A percentile compares a stretch with the other conserved stretches of the same genome.
phyloP scores from a whole-genome alignment of 2,888 invertebrate genomes.

The Melinaea menophilus region DNA sequence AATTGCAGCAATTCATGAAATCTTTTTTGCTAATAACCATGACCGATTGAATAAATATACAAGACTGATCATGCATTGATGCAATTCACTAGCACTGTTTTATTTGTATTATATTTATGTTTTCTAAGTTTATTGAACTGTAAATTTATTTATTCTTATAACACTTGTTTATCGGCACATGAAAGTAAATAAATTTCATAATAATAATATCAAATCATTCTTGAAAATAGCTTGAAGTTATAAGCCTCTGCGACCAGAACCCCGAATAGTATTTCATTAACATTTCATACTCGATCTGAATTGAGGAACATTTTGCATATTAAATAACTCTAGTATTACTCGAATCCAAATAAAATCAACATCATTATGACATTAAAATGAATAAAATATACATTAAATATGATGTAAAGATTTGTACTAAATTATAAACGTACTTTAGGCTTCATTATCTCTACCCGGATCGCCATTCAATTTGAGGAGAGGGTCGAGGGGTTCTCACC shows the following conservation, averaged over 20 bases:
- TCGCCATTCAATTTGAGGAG: conserved; percentile 96
- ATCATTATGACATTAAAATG: conserved; percentile 6
- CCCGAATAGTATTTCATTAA: conserved; percentile 38
- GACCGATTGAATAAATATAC: background rate
- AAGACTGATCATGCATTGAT: conserved; percentile 45
- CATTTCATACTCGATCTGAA: conserved; percentile 59
- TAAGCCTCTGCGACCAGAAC: conserved; percentile 69
- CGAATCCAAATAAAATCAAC: conserved; percentile 33
- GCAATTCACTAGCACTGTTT: conserved; percentile 58
- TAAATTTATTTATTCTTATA: conserved; percentile 40
- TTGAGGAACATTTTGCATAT: conserved; percentile 59
- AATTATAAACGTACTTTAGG: conserved; percentile 77
- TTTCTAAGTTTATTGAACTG: conserved; percentile 43
- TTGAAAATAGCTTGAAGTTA: conserved; percentile 40
- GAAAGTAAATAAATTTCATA: conserved; percentile 60
- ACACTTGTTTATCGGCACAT: conserved; percentile 76
- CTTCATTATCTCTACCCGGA: conserved; percentile 97
- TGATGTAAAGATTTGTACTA: conserved; percentile 35
- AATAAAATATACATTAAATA: conserved; percentile 5
- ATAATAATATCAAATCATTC: conserved; percentile 40
- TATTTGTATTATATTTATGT: conserved; percentile 44
- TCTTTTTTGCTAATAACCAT: conserved; percentile 14
- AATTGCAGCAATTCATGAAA: conserved; percentile 55
- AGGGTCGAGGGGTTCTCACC: conserved; percentile 94
- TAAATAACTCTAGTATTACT: conserved; percentile 32